Evolutionary conservation across 2,888 invertebrate species (phyloP), one percentile per base, ranked within the genome.

Genomic region (Diplazon laetatorius): DNA sequence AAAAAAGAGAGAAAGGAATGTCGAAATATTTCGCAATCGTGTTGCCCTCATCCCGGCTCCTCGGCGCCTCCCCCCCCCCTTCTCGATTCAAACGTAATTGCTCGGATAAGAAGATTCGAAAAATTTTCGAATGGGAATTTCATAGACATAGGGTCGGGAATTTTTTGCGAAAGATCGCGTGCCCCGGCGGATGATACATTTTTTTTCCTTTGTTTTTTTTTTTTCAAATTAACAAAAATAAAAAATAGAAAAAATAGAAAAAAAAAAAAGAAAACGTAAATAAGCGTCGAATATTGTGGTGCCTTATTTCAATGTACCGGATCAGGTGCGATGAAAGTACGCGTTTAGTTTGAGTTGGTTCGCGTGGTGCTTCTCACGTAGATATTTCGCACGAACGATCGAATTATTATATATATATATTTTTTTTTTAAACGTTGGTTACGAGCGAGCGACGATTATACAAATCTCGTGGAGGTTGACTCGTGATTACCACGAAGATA

Each of bases 251-350:
- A 30, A 30, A 30, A 30, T 30, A 30, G 6, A 5, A 30, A 2
- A 30, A 30, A 30, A 30, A 30, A 30, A 30, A 30, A 30, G 6
- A 30, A 30, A 30, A 30, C 6, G 30, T 30, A 30, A 30, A 2
- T 5, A 30, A 82, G 82, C 83, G 81, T 86, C 85, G 86, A 86
- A 84, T 85, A 81, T 80, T 85, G 82, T 88, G 89, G 90, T 90
- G 90, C 90, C 89, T 90, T 90, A 90, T 90, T 89, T 89, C 86
- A 84, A 85, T 84, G 86, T 85, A 84, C 84, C 85, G 79, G 60
- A 62, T 70, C 66, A 83, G 87, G 84, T 84, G 84, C 83, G 79
- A 86, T 85, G 88, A 88, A 89, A 89, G 88, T 89, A 88, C 77
- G 72, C 74, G 77, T 83, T 86, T 81, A 78, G 80, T 83, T 84